Evolutionary conservation across 2,113 vertebrate genomes (phyloP).

Genomic region (Dromas ardeola): DNA sequence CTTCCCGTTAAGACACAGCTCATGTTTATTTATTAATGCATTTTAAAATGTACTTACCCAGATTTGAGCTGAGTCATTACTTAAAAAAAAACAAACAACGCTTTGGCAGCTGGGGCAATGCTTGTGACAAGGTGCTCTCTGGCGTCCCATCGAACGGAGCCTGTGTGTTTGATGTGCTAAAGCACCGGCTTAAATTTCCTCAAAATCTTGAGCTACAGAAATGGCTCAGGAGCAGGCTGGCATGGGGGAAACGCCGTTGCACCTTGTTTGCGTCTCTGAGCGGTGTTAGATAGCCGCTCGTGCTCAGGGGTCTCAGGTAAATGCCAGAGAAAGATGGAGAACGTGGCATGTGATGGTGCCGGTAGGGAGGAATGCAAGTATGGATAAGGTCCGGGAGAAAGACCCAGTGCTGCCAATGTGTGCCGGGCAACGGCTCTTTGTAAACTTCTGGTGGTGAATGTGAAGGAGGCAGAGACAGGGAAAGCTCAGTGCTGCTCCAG

Average conservation of each 20-base stretch:
- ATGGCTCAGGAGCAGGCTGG: background rate
- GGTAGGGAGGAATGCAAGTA: fast-evolving
- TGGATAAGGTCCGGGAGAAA: fast-evolving
- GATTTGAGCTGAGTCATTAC: background rate
- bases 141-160: fast-evolving
- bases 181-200: background rate
- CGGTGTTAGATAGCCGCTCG: fast-evolving
- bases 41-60: background rate
- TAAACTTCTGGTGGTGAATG: fast-evolving
- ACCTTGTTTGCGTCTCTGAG: background rate
- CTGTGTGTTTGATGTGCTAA: background rate
- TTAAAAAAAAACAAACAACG: background rate
- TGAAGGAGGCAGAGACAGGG: background rate
- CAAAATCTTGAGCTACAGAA: background rate
- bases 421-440: background rate
- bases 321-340: background rate
- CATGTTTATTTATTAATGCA: background rate
- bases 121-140: background rate
- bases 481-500: background rate
- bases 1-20: background rate
- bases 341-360: fast-evolving
- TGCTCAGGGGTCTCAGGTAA: background rate
- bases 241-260: fast-evolving
- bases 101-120: background rate
- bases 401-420: fast-evolving